Base-by-base conservation (phyloP, 2,113 vertebrate genomes). In the Zosterops hypoxanthus region DNA sequence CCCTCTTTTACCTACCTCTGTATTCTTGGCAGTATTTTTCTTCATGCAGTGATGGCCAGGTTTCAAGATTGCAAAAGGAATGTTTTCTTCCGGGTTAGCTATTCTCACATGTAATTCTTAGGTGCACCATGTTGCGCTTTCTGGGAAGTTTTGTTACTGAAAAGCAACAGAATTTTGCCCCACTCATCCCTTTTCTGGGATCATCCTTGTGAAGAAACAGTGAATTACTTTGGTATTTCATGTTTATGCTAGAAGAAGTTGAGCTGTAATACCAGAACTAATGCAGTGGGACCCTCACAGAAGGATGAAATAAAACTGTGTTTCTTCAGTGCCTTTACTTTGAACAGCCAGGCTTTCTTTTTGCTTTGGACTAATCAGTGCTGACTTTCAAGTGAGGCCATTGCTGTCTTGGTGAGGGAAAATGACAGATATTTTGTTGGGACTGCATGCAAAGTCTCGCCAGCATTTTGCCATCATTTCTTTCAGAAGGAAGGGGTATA, bases 1-100 rank as follows among this genome's bases (percentile, higher is more conserved):
- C 12, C 8, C 7, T 91, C 15, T 6, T 56, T 57, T 66, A 20
- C 24, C 4, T 3, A 9, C 3, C 2, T 49, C 24, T 1, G 0
- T 66, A 13, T 88, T 86, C 23, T 47, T 66, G 5, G 14, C 73
- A 22, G 18, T 49, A 20, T 66, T 90, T 78, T 79, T 9, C 29
- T 57, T 64, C 11, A 36, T 52, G 59, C 23, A 42, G 0, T n/a
- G 47, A 7, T 79, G 65, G 26, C 20, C 39, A 25, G 10, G 26
- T 70, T 41, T 33, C 47, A 63, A 29, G 64, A n/a, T 47, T 59
- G 36, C 4, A 2, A 33, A 84, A 52, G 18, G 9, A 21, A 0
- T 8, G 7, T 20, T 60, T 9, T 64, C 16, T 3, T 79, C 80
- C 8, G 16, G 33, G 26, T 59, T 28, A 46, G 14, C 12, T 61